Evolutionary conservation across 2,888 invertebrate genomes (phyloP).

Genomic region (Perithous albicinctus): DNA sequence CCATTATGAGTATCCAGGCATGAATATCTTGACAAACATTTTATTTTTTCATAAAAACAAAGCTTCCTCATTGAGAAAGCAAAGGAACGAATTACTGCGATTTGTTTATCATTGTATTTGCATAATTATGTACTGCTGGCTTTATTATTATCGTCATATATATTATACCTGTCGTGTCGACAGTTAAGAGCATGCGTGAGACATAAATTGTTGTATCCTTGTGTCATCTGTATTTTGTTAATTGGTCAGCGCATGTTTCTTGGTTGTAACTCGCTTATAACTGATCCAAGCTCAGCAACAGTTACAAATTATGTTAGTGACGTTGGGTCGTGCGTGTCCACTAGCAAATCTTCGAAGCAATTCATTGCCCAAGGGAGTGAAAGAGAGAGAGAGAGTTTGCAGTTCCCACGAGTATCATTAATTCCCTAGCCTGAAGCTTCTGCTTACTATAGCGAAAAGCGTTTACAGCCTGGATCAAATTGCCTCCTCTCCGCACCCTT

Average conservation of each 20-base stretch:
- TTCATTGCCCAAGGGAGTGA: constrained; percentile 35
- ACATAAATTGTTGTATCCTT: constrained; percentile 24
- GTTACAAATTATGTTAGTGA: neutral
- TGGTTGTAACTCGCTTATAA: constrained; percentile 2
- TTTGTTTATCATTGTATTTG: constrained; percentile 7
- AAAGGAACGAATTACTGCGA: neutral
- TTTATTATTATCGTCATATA: constrained; percentile 9
- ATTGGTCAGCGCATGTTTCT: neutral
- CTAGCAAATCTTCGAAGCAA: constrained; percentile 26
- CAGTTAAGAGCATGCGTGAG: neutral
- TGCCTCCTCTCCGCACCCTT: constrained; percentile 2
- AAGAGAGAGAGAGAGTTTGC: too few relatives aligned
- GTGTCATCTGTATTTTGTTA: constrained; percentile 1
- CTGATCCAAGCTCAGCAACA: constrained; percentile 5
- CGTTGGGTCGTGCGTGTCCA: constrained; percentile 25
- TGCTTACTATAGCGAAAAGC: constrained; percentile 13
- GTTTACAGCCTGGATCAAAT: constrained; percentile 14
- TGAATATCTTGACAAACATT: too few relatives aligned
- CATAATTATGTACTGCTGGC: neutral
- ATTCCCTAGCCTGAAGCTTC: neutral
- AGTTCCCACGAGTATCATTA: constrained; percentile 30
- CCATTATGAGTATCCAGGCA: too few relatives aligned
- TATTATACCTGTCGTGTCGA: neutral
- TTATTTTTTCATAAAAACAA: too few relatives aligned
- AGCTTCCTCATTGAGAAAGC: too few relatives aligned